These are phyloP conservation scores for Panulirus ornatus DNA, from an alignment of 1,140 invertebrate genomes.

Conservation along the genomic window DNA sequence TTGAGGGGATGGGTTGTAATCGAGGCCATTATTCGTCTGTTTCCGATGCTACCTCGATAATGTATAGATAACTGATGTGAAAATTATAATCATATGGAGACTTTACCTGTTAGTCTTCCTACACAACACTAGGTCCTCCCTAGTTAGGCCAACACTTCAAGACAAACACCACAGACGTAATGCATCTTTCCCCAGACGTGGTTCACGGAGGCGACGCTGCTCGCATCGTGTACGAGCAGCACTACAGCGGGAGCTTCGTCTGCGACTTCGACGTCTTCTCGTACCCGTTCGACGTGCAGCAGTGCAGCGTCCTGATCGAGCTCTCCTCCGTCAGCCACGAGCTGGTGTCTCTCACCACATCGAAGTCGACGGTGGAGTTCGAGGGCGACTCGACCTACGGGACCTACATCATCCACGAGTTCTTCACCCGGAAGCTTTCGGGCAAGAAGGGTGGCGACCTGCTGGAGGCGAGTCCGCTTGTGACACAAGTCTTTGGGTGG, in stretches of 20 bases:
- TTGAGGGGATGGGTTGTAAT: too few relatives aligned
- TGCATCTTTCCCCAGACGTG: background rate
- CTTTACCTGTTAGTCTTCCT: too few relatives aligned
- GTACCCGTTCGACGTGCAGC: slow-evolving; percentile 52
- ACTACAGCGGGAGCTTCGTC: slow-evolving; percentile 55
- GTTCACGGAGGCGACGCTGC: slow-evolving; percentile 16
- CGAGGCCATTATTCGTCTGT: too few relatives aligned
- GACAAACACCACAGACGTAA: too few relatives aligned
- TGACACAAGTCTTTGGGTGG: too few relatives aligned
- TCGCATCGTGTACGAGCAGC: slow-evolving; percentile 32
- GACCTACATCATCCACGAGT: slow-evolving; percentile 9
- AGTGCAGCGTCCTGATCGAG: slow-evolving; percentile 45
- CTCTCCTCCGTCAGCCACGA: slow-evolving; percentile 47
- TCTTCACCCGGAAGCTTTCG: slow-evolving; percentile 24
- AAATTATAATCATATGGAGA: too few relatives aligned
- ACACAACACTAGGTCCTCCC: too few relatives aligned
- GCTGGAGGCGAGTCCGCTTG: too few relatives aligned
- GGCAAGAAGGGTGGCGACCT: too few relatives aligned
- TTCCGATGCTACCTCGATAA: too few relatives aligned
- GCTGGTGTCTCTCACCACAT: slow-evolving; percentile 32
- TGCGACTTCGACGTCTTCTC: slow-evolving; percentile 55
- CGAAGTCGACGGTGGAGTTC: background rate
- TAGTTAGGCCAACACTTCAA: too few relatives aligned
- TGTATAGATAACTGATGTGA: too few relatives aligned
- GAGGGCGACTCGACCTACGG: background rate